Evolutionary conservation across 2,113 vertebrate genomes (phyloP), one percentile per base, ranked within the genome.

Genomic region (Cyanoliseus patagonus): DNA sequence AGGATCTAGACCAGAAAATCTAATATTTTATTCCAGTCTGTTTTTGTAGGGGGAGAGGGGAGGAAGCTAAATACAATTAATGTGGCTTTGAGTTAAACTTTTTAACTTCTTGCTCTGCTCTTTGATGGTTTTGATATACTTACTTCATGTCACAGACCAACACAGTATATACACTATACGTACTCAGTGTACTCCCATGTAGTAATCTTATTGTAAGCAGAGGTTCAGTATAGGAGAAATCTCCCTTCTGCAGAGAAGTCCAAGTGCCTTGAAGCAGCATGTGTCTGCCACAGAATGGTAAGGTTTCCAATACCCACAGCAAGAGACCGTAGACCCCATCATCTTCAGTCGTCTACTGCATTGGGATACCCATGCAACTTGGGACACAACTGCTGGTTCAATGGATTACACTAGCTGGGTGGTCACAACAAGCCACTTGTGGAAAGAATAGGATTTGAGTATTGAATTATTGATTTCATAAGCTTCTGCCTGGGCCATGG

Each of bases 301-400:
- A 27, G 31, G 42, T 44, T 51, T 74, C 27, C 69, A 70, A 51
- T 86, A 73, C 24, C 13, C 61, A 31, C 39, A 51, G 42, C 10
- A 47, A 39, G 44, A 66, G 19, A 35, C 16, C 13, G 14, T 17
- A 47, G 73, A 74, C n/a, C 41, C 61, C 13, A 11, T 2, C 8
- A 4, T 55, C 27, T 69, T 51, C 17, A 11, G 11, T 47, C 31
- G 14, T 16, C 13, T 55, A 13, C 59, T 70, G 41, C 23, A 31
- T 0, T 10, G 31, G 37, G 44, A 8, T 66, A 37, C n/a, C 3
- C 5, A 22, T 0, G 1, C 31, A 52, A 44, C 41, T 47, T 6
- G 5, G 33, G 52, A 23, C 3, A 1, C 28, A 44, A 28, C 23
- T 83, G 46, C 39, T 74, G 61, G 27, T 27, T 74, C 88, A 42